Base-by-base conservation (phyloP, 2,797 vertebrate genomes). In the Pagetopsis macropterus region DNA sequence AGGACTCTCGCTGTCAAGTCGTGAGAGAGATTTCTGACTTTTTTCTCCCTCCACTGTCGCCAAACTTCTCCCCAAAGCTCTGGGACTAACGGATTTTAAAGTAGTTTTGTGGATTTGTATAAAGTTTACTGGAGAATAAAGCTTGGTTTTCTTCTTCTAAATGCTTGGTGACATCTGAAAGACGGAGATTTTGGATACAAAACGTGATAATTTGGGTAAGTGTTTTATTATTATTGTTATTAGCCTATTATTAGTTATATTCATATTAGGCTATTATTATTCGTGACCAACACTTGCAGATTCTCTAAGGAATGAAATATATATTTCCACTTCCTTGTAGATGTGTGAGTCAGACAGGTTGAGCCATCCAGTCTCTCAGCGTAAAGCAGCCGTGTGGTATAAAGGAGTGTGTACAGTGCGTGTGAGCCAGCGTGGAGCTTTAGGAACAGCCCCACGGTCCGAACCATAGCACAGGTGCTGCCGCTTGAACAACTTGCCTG, bases 141-240 rank as follows among this genome's bases (percentile, higher is more conserved):
- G 11, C 13, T 50, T 31, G 41, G 0, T 52, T 71, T 62, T 52
- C 12, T 60, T 55, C 40, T 21, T 13, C 49, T 87, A 40, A 61
- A 62, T 65, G 56, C 51, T 57, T 62, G 73, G 79, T 72, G 78
- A 65, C 62, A 76, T 58, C 71, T 70, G 77, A 70, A 70, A 48
- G 45, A 12, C 65, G 68, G 43, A 2, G 48, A 44, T 58, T 75
- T 75, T 52, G 72, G 78, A 70, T 79, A 37, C 73, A 68, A 43
- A 85, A 73, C 79, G 50, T 87, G 74, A 80, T 1, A 72, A 19
- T 64, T 45, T 51, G n/a, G 78, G 91, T 92, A 75, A 86, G 78
- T 61, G 33, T 1, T 3, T 33, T 27, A 49, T 2, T 37, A 14
- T 19, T 23, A 16, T 58, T 44, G 11, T 21, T 58, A 21, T 11